These are phyloP conservation scores for Drosophila funebris DNA, from an alignment of 1,140 invertebrate genomes.

Conservation along the genomic window DNA sequence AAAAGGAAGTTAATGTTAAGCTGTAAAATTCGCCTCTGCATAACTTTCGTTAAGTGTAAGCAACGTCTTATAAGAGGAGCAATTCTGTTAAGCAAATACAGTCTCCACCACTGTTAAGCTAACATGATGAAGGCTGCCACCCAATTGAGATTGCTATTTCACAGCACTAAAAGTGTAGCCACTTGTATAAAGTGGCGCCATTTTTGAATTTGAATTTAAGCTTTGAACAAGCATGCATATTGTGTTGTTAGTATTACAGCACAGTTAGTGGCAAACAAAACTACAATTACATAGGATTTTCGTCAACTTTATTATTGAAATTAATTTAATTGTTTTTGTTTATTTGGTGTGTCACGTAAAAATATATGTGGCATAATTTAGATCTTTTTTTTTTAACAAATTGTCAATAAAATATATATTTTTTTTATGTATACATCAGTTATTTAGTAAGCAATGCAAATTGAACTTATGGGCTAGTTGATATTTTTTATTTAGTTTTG, in stretches of 20 bases:
- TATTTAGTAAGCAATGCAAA: slow-evolving; percentile 67
- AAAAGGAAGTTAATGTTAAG: no score
- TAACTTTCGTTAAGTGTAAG: background rate
- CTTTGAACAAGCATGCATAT: background rate
- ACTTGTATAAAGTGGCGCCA: background rate
- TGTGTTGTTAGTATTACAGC: slow-evolving; percentile 39
- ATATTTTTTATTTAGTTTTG: background rate
- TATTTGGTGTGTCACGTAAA: slow-evolving; percentile 58
- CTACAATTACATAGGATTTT: slow-evolving; percentile 57
- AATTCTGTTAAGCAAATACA: slow-evolving; percentile 1
- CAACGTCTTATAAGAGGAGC: background rate
- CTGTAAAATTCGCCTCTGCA: no score
- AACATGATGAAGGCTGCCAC: background rate
- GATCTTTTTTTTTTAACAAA: slow-evolving; percentile 52
- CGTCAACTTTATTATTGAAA: slow-evolving; percentile 68
- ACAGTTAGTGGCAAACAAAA: slow-evolving; percentile 61
- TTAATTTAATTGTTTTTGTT: slow-evolving; percentile 31
- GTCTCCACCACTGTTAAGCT: background rate
- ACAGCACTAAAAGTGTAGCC: background rate
- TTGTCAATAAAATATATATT: slow-evolving; percentile 61
- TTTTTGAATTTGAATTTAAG: background rate
- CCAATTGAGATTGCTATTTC: background rate
- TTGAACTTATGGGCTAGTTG: slow-evolving; percentile 55
- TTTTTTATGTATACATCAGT: slow-evolving; percentile 41
- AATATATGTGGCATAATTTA: slow-evolving; percentile 70